phyloP scores from a whole-genome alignment of 1,140 invertebrate genomes.

The Hyposmocoma kahamanoa region DNA sequence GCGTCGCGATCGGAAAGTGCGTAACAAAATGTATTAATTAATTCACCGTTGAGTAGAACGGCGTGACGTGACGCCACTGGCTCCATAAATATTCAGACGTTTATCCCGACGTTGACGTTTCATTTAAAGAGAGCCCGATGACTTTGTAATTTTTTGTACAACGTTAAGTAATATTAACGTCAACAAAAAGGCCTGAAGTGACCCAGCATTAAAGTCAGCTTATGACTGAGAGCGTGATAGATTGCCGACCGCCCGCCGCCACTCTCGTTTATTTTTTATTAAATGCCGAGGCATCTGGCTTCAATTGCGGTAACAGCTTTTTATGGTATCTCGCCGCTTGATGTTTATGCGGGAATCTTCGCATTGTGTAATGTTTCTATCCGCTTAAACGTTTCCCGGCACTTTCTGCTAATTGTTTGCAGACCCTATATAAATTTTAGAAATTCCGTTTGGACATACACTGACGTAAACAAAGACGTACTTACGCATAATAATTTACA shows the following conservation, averaged over 20 bases:
- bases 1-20: conserved; percentile 4
- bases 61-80: conserved; percentile 14
- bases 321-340: conserved; percentile 13
- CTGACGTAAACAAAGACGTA: not conserved
- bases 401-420: not conserved
- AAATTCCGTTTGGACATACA: not conserved
- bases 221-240: conserved; percentile 65
- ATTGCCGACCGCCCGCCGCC: conserved; percentile 40
- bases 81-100: conserved; percentile 11
- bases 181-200: conserved; percentile 66
- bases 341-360: not conserved
- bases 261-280: conserved; percentile 61
- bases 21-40: conserved; percentile 17
- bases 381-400: not conserved
- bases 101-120: conserved; percentile 43
- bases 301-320: conserved; percentile 57
- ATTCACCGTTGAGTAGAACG: conserved; percentile 19
- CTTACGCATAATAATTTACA: not conserved
- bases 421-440: not conserved
- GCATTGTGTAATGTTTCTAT: not conserved
- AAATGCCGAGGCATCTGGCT: conserved; percentile 53
- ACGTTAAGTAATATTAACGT: conserved; percentile 60
- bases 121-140: conserved; percentile 43
- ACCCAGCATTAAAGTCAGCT: conserved; percentile 70
- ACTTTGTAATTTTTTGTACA: conserved; percentile 46